Evolutionary conservation across 2,797 vertebrate genomes (phyloP), one percentile per base, ranked within the genome.

Genomic region (Danio choprae): DNA sequence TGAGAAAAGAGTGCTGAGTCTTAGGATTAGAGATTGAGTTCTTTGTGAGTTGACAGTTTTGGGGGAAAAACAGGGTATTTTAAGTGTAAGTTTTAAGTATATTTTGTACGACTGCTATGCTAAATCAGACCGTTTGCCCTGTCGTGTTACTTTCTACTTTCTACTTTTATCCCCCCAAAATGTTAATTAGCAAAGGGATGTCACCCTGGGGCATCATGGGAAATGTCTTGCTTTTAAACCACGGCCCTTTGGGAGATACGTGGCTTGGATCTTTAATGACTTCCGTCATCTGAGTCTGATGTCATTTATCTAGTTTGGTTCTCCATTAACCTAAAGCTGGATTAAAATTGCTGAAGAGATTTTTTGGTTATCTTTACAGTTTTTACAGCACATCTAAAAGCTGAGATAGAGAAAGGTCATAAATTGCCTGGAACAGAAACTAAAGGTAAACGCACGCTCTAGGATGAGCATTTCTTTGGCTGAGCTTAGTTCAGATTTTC

Each of bases 331-430:
- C 77, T 81, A 53, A 84, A 48, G 36, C 63, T 80, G 55, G 53
- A 38, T 56, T 67, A 78, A 84, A 77, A 84, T 75, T 60, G 70
- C 76, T 77, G 64, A 62, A 65, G 56, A 83, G 71, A 80, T 77
- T 77, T 60, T 18, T 15, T 16, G 65, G 63, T 81, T 87, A 86
- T 85, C 84, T 87, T 85, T 86, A 87, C 77, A 70, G 65, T 75
- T 81, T 56, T 74, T 83, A 81, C 76, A 80, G 40, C 63, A 44
- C 75, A 79, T 83, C 10, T 13, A 78, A 78, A 58, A 74, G n/a
- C 75, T 76, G 44, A 75, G 78, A 84, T 83, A 81, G 56, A 78
- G 74, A 83, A 67, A 77, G 70, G 74, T 51, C 71, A 84, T 86
- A 85, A 85, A 86, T 60, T 74, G 63, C 20, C 46, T 41, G 38